phyloP scores from a whole-genome alignment of 2,113 vertebrate species.

The Tichodroma muraria region DNA sequence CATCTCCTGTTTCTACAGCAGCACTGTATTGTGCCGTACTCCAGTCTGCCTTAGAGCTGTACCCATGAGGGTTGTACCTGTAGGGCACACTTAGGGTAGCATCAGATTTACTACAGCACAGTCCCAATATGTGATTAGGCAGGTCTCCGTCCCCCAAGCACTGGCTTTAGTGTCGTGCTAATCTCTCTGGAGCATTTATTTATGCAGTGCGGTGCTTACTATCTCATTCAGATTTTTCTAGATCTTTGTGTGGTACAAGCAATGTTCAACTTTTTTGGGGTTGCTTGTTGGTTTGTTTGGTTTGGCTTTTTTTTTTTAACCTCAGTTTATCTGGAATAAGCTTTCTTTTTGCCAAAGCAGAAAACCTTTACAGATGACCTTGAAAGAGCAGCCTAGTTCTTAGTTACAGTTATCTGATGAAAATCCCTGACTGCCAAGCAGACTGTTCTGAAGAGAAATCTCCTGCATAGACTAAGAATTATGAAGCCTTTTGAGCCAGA shows the following conservation, averaged over 20 bases:
- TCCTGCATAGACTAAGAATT: not conserved
- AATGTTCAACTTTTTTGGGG: not conserved
- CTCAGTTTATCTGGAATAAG: not conserved
- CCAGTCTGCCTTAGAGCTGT: not conserved
- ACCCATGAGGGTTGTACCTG: not conserved
- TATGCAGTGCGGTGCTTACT: not conserved
- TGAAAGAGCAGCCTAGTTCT: not conserved
- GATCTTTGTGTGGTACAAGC: not conserved
- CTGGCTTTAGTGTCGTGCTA: not conserved
- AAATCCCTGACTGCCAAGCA: not conserved
- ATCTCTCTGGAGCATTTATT: not conserved
- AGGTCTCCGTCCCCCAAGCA: not conserved
- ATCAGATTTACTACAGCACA: not conserved
- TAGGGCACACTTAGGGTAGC: not conserved
- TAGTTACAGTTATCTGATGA: not conserved
- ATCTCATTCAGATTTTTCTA: not conserved
- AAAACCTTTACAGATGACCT: not conserved
- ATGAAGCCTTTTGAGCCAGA: not conserved
- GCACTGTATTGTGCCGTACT: not conserved
- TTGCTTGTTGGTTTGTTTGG: not conserved
- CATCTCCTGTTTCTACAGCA: not conserved
- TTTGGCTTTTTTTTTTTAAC: not conserved
- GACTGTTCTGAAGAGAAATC: not conserved
- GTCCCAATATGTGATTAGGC: not conserved
- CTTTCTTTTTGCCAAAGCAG: not conserved